Evolutionary conservation across 2,797 vertebrate genomes (phyloP), one percentile per base, ranked within the genome.

Genomic region (Anomalospiza imberbis): DNA sequence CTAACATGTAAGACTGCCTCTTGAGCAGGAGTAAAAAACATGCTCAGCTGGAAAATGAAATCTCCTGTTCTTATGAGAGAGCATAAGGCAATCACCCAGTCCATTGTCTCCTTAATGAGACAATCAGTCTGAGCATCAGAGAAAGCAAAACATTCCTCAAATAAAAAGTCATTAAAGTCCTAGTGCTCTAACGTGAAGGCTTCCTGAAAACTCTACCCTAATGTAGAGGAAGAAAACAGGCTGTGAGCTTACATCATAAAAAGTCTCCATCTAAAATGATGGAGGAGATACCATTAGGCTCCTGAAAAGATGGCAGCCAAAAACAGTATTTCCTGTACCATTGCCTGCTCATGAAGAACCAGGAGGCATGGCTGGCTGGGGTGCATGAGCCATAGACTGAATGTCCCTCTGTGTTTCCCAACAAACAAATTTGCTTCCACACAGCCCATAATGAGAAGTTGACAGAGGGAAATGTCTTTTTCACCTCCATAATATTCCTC

Each of bases 361-460:
- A 42, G 45, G 17, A 66, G 21, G 4, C 12, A 17, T 8, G 19
- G 8, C 28, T 48, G n/a, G 5, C 29, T 84, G 42, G 13, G 14
- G 1, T 50, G 4, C 0, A 0, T 38, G 19, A 87, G 55, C 13
- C 31, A 21, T 8, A 38, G 36, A 7, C 21, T 51, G 18, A 44
- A 29, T 12, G 7, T 61, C 42, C 42, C 15, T 76, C 34, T 2
- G 0, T 67, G 50, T 68, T 38, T 60, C 57, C 25, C 57, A 18
- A 60, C 3, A 73, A 76, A 76, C 7, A 79, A 74, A 80, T 50
- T 65, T n/a, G 62, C 14, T 67, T 91, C 57, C 11, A 71, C 21
- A 29, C 2, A 47, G 8, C 5, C 29, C 31, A 60, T 66, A 85
- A 68, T 10, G 9, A 75, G 31, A 34, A 61, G 17, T 0, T 77